Conservation (phyloP, 2,888 invertebrate genomes). For the Noctua comes region DNA sequence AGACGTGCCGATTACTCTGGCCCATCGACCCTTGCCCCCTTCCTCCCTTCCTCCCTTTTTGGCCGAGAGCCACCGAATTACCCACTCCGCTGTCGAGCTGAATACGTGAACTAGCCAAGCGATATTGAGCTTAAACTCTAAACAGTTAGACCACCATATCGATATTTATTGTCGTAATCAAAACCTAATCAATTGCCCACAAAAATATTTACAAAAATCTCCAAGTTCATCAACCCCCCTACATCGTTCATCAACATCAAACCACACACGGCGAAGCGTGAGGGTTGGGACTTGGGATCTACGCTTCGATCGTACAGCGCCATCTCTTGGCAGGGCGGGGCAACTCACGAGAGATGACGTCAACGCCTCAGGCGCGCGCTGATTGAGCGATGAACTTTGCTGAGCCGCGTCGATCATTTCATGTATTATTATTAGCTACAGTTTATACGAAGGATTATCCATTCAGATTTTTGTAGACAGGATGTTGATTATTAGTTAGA, state of each 20-base stretch:
- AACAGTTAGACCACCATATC: background rate
- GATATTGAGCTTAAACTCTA: background rate
- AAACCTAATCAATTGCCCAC: conserved; percentile 9
- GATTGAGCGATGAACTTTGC: conserved; percentile 89
- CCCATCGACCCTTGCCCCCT: background rate
- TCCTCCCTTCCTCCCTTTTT: conserved; percentile 1
- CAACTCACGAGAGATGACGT: conserved; percentile 86
- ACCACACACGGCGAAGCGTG: conserved; percentile 79
- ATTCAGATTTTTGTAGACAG: conserved; percentile 82
- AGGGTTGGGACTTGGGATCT: conserved; percentile 67
- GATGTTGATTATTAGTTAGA: conserved; percentile 68
- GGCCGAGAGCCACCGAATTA: conserved; percentile 27
- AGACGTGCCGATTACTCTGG: background rate
- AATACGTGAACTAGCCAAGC: background rate
- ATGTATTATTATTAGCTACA: conserved; percentile 82
- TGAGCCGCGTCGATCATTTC: conserved; percentile 83
- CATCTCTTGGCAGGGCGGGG: conserved; percentile 85
- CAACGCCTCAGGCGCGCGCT: conserved; percentile 79
- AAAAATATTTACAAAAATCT: conserved; percentile 33
- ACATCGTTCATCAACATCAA: conserved; percentile 42
- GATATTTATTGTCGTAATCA: conserved; percentile 10
- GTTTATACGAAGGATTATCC: conserved; percentile 83
- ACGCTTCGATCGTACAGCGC: conserved; percentile 80
- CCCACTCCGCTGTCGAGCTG: background rate
- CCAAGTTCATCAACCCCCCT: conserved; percentile 68